These are phyloP conservation scores for Drosophila imparisetae DNA, from an alignment of 2,888 invertebrate species.

Conservation along the genomic window DNA sequence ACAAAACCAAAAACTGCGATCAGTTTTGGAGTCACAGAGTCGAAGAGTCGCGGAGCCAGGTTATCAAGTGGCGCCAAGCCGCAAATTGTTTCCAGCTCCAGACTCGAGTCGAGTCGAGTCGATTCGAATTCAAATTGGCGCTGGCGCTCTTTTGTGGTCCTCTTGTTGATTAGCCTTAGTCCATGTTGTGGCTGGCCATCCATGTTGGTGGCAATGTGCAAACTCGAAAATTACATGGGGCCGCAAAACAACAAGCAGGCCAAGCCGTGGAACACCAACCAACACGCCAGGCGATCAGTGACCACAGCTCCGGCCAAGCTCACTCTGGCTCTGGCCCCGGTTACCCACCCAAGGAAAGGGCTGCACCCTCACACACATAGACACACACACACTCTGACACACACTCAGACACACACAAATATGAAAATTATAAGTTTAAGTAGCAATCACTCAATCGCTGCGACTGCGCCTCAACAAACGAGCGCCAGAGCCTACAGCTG, in stretches of 20 bases:
- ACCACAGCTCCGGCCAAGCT: conserved; percentile 4
- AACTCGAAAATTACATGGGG: conserved; percentile 80
- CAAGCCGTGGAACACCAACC: conserved; percentile 34
- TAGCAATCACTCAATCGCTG: conserved; percentile 85
- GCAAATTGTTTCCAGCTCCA: conserved; percentile 73
- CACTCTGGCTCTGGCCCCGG: conserved; percentile 6
- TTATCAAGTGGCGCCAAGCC: conserved; percentile 83
- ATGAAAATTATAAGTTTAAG: conserved; percentile 85
- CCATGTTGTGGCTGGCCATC: conserved; percentile 60
- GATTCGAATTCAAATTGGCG: conserved; percentile 80
- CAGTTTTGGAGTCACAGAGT: conserved; percentile 20
- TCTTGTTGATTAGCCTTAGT: conserved; percentile 62
- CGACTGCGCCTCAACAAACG: conserved; percentile 62
- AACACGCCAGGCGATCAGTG: conserved; percentile 33
- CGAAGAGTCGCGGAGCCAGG: conserved; percentile 50
- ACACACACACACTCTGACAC: conserved; percentile 20
- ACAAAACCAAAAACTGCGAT: conserved; percentile 41
- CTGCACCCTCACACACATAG: conserved; percentile 53
- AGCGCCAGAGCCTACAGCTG: conserved; percentile 26
- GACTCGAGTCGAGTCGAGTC: conserved; percentile 23
- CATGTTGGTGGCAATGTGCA: conserved; percentile 81
- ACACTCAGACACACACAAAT: conserved; percentile 72
- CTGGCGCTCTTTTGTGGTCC: neutral
- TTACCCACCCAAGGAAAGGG: conserved; percentile 64
- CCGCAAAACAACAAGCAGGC: conserved; percentile 5